Conservation (phyloP, 1,140 invertebrate species). For the Drosophila littoralis region DNA sequence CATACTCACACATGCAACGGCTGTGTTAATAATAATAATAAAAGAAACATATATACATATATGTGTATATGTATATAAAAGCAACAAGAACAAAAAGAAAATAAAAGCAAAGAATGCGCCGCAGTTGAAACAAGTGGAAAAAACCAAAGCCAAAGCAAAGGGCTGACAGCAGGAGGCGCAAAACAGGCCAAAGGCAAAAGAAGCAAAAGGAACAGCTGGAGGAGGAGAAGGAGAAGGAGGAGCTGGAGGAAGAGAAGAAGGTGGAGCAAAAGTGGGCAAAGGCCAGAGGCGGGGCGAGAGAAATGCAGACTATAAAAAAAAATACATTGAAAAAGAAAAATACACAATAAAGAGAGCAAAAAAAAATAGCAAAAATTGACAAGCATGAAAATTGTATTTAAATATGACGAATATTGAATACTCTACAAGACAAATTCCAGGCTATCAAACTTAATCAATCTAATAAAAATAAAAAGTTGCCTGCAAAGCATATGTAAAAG, state of each 20-base stretch:
- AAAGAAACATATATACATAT: constrained; percentile 13
- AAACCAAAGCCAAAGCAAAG: constrained; percentile 41
- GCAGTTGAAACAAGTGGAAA: constrained; percentile 57
- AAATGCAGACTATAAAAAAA: constrained; percentile 40
- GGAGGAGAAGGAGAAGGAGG: not conserved
- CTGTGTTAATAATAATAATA: constrained; percentile 43
- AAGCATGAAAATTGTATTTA: constrained; percentile 1
- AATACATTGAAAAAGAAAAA: constrained; percentile 52
- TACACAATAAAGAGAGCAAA: constrained; percentile 20
- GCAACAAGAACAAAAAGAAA: constrained; percentile 18
- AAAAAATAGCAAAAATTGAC: constrained; percentile 18
- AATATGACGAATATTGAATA: not conserved
- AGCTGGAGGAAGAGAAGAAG: not conserved
- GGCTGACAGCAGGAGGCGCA: constrained; percentile 54
- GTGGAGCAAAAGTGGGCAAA: no score
- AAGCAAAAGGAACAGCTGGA: not conserved
- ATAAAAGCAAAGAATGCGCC: constrained; percentile 26
- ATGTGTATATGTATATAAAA: not conserved
- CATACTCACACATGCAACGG: constrained; percentile 17
- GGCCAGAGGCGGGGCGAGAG: not conserved
- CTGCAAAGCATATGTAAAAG: no score
- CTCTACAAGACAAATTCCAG: not conserved
- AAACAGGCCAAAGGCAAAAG: constrained; percentile 2
- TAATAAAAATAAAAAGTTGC: no score
- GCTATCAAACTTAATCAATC: no score